These are phyloP conservation scores for Malaclemys terrapin DNA, from an alignment of 2,113 vertebrate genomes.

Conservation along the genomic window DNA sequence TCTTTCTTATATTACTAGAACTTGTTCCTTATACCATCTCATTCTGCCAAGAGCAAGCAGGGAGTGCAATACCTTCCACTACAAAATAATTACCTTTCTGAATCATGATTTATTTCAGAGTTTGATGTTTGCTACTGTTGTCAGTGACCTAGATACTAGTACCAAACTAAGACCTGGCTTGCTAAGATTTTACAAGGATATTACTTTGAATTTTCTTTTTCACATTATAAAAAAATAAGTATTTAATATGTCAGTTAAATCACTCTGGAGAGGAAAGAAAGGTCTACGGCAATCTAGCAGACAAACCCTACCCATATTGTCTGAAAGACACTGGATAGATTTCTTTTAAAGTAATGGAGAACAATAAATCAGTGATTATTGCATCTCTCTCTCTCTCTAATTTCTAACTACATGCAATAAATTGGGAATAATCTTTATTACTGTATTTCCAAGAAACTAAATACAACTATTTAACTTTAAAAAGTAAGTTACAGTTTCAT, in stretches of 20 bases:
- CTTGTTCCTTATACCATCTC: neutral
- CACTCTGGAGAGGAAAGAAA: neutral
- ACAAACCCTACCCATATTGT: neutral
- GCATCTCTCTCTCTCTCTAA: neutral
- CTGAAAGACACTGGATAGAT: neutral
- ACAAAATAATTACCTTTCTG: neutral
- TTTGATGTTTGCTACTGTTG: neutral
- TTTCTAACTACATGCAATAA: neutral
- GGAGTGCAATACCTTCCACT: neutral
- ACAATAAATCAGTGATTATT: neutral
- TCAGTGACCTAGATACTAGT: constrained; percentile 8
- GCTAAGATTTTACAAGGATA: neutral
- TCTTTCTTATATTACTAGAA: neutral
- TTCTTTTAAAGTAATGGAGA: neutral
- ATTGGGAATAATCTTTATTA: neutral
- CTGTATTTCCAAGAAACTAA: neutral
- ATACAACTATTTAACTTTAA: neutral
- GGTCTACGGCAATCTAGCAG: neutral
- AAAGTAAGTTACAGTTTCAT: neutral
- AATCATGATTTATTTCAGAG: fast-evolving
- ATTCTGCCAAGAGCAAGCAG: neutral
- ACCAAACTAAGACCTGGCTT: neutral
- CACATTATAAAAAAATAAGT: neutral
- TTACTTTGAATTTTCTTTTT: neutral
- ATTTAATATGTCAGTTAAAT: neutral